Evolutionary conservation across 2,888 invertebrate genomes (phyloP), one percentile per base, ranked within the genome.

Genomic region (Protodeltote pygarga): DNA sequence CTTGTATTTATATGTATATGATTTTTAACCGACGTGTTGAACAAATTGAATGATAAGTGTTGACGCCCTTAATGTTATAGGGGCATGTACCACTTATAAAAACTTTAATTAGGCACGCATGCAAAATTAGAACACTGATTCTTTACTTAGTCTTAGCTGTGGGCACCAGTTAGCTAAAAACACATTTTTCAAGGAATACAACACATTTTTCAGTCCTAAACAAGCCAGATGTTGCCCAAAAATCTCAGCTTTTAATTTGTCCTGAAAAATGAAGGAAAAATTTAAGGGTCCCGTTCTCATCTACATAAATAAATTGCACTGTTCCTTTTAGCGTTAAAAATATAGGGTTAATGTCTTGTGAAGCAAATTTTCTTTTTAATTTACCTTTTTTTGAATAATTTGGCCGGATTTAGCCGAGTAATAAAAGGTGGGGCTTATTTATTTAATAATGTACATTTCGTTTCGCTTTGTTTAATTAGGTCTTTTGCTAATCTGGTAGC

Each of bases 281-380:
- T 66, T 63, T 58, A 54, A 57, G 52, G 61, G 51, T 59, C 52
- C 49, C n/a, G n/a, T n/a, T 49, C 51, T 54, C 59, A 64, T 71
- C 64, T 66, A 70, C 71, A 71, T 76, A 77, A 79, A 79, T 78
- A 79, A 54, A 82, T 79, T 78, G 75, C 65, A 50, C 19, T 47
- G 23, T 44, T 58, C 44, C 32, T 73, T 67, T 62, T 51, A 53
- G 63, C 64, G 67, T 63, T 51, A 49, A 55, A 72, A 75, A 75
- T 75, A 72, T 71, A 66, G 70, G 69, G 73, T 71, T 78, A 81
- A 79, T 77, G 78, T 67, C 67, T 70, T 63, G 67, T 57, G 39
- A 64, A 64, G 41, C 48, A 52, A 63, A 64, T 65, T 64, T 70
- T 55, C 64, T 63, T 53, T 66, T 65, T 62, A 71, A 71, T 69